These are phyloP conservation scores for Drosophila kepulauana DNA, from an alignment of 1,140 invertebrate species.

Conservation along the genomic window DNA sequence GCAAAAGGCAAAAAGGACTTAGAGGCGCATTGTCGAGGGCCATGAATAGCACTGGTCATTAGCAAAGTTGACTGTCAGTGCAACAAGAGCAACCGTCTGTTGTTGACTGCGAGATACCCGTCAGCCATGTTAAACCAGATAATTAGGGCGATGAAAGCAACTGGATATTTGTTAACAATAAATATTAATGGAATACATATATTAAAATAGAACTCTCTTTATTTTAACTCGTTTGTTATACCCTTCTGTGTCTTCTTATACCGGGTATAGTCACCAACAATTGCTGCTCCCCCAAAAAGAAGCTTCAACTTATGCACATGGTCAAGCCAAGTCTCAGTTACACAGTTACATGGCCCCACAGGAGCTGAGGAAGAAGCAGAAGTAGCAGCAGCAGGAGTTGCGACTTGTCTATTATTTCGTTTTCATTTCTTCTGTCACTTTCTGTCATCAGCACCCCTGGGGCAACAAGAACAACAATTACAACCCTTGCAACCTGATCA, in stretches of 20 bases:
- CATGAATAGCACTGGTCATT: conserved; percentile 75
- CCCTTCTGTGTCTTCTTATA: too few species aligned
- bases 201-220: too few species aligned
- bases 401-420: conserved; percentile 40
- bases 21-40: conserved; percentile 53
- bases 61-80: conserved; percentile 71
- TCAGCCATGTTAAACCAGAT: too few species aligned
- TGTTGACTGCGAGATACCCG: too few species aligned
- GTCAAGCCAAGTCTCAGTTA: conserved; percentile 53
- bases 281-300: neutral
- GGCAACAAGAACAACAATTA: conserved; percentile 33
- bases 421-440: conserved; percentile 49
- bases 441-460: conserved; percentile 31
- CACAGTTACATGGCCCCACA: conserved; percentile 45
- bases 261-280: neutral
- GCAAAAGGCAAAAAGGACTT: conserved; percentile 51
- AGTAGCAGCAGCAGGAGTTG: conserved; percentile 3
- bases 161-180: too few species aligned
- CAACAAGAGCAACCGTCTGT: conserved; percentile 19
- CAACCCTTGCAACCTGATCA: conserved; percentile 78
- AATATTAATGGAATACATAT: too few species aligned
- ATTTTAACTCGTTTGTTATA: too few species aligned
- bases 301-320: conserved; percentile 41
- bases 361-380: conserved; percentile 4
- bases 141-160: too few species aligned